Base-by-base conservation (phyloP, 1,140 invertebrate species). In the Holcopasites calliopsidis region DNA sequence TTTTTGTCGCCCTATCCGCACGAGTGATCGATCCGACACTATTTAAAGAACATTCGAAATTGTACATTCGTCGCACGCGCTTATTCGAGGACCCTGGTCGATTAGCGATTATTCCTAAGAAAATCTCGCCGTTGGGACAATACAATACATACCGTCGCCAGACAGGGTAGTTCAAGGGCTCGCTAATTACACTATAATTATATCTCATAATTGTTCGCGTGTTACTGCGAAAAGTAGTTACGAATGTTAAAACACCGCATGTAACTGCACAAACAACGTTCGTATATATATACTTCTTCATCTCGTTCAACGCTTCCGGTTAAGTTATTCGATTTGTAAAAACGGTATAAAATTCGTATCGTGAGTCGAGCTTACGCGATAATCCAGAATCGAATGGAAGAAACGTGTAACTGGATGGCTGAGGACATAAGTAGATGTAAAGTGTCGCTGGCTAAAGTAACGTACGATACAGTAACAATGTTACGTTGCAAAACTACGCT, bases 341-440 rank as follows among this genome's bases (percentile, higher is more conserved):
- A 75, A 58, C 23, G 57, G 69, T 77, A 77, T 76, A 77, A 77
- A 77, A 73, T 62, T 77, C 69, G 58, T 64, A 65, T 64, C 23
- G 66, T 71, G 54, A 62, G 31, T 71, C 64, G 49, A 71, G 62
- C 50, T 74, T 76, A 61, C 28, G 44, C 61, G 66, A 71, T 71
- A 55, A 69, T 61, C 28, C 55, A 35, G 49, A 61, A 71, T 76
- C 28, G 47, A 71, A 76, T 58, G 66, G 64, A 62, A 76, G 44
- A 75, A 60, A 75, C 33, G 33, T 68, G 44, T 66, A 72, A 62
- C 18, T 52, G 21, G 50, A 38, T 44, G 50, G n/a, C 33, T 23
- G 55, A 57, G 26, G 50, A 66, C 42, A 28, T 65, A 73, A 55
- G 42, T 64, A 64, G 38, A 54, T 35, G 38, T 26, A 42, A 50